Percentiles rank a stretch among this genome's conserved stretches.
These are phyloP conservation scores for Ictalurus furcatus DNA, from an alignment of 2,113 vertebrate species.

Conservation along the genomic window DNA sequence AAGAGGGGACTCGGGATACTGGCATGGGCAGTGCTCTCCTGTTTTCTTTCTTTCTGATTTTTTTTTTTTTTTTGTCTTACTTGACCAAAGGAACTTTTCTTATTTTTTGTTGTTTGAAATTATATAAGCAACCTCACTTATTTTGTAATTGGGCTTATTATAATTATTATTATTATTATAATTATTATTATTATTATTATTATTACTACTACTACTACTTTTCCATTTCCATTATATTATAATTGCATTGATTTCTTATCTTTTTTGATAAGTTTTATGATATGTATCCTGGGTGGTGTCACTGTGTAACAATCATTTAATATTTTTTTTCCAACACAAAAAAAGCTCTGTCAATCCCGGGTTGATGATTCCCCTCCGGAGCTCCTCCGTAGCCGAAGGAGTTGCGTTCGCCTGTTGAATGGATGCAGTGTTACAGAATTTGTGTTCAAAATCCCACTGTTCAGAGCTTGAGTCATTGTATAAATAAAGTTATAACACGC, in stretches of 20 bases:
- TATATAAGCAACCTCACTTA: slow-evolving; percentile 61
- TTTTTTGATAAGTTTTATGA: slow-evolving; percentile 61
- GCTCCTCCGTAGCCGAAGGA: slow-evolving; percentile 54
- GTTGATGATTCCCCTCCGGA: slow-evolving; percentile 55
- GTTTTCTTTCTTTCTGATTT: slow-evolving; percentile 64
- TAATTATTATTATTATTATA: slow-evolving; percentile 60
- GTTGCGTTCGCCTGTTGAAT: slow-evolving; percentile 45
- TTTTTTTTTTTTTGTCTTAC: slow-evolving; percentile 69
- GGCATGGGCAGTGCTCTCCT: slow-evolving; percentile 60
- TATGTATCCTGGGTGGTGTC: slow-evolving; percentile 65
- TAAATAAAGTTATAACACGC: slow-evolving; percentile 62
- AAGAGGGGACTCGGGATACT: slow-evolving; percentile 51
- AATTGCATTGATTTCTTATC: slow-evolving; percentile 46
- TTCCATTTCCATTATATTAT: slow-evolving; percentile 48
- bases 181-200: slow-evolving; percentile 44
- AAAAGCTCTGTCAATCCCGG: slow-evolving; percentile 51
- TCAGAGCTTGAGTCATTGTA: slow-evolving; percentile 75
- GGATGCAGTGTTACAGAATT: slow-evolving; percentile 64
- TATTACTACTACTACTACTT: slow-evolving; percentile 43
- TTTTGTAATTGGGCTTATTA: slow-evolving; percentile 56
- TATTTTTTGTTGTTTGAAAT: slow-evolving; percentile 63
- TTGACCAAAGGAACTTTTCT: slow-evolving; percentile 79
- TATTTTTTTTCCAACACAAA: slow-evolving; percentile 33
- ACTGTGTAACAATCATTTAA: slow-evolving; percentile 58
- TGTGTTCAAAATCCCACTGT: slow-evolving; percentile 67